phyloP scores from a whole-genome alignment of 2,797 vertebrate species.

The Peromyscus attwateri region DNA sequence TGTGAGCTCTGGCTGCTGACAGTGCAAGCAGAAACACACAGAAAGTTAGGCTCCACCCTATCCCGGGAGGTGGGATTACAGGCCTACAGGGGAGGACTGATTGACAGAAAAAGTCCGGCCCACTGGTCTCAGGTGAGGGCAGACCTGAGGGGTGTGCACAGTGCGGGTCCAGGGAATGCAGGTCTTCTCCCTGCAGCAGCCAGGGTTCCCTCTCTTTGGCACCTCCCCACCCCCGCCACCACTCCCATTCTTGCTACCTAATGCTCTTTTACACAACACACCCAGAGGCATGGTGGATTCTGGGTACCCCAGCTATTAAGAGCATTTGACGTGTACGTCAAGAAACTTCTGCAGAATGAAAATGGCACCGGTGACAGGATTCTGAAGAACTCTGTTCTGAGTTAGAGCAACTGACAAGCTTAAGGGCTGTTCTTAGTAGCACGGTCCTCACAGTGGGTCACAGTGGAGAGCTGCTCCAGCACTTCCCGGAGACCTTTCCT shows the following conservation, averaged over 20 bases:
- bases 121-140: background rate
- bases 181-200: background rate
- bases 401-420: background rate
- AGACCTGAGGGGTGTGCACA: background rate
- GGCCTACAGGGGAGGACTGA: background rate
- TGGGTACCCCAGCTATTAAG: background rate
- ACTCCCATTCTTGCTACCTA: background rate
- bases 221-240: no score
- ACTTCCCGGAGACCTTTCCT: background rate
- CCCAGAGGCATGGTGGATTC: background rate
- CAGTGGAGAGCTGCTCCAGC: background rate
- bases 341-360: background rate
- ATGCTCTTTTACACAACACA: background rate
- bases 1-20: background rate
- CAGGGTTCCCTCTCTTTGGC: background rate
- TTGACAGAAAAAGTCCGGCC: background rate
- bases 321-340: background rate
- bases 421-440: background rate
- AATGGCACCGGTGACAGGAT: background rate
- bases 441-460: rapidly evolving
- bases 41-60: background rate
- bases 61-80: background rate
- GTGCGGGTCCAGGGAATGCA: background rate
- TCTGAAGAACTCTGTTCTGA: background rate
- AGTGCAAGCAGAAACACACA: background rate